phyloP scores from a whole-genome alignment of 2,797 vertebrate genomes.

The Falco cherrug region DNA sequence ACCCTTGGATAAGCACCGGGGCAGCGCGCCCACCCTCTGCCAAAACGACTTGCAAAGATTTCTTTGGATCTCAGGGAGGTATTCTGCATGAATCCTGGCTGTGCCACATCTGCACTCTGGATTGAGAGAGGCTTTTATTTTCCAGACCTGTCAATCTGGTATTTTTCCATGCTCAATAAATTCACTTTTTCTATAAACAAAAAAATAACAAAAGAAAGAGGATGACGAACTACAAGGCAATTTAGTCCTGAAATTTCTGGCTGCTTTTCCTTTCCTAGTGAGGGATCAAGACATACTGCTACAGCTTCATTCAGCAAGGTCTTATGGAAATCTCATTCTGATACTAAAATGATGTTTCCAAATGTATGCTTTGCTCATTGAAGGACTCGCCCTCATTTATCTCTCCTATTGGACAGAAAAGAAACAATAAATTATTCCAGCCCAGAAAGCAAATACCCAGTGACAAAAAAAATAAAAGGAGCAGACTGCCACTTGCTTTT shows the following conservation, averaged over 20 bases:
- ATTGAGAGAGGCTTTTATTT: conserved; percentile 42
- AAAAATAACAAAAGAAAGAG: conserved; percentile 53
- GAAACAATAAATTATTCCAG: conserved; percentile 53
- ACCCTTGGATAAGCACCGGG: background rate
- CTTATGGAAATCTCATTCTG: conserved; percentile 72
- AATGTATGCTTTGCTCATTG: conserved; percentile 45
- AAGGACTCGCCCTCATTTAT: conserved; percentile 57
- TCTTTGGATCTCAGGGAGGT: conserved; percentile 1
- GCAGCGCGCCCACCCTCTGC: background rate
- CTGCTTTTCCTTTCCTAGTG: conserved; percentile 26
- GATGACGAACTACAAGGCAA: conserved; percentile 13
- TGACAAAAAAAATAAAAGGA: conserved; percentile 16
- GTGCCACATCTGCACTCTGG: conserved; percentile 4
- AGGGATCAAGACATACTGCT: conserved; percentile 47
- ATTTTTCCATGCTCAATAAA: conserved; percentile 46
- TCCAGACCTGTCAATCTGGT: conserved; percentile 43
- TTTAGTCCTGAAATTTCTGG: conserved; percentile 39
- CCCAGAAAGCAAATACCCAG: conserved; percentile 32
- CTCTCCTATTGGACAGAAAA: conserved; percentile 46
- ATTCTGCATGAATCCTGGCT: conserved; percentile 8
- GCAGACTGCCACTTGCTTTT: conserved; percentile 26
- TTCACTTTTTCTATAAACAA: conserved; percentile 42
- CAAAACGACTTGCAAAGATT: background rate
- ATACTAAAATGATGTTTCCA: conserved; percentile 67
- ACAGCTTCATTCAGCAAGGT: conserved; percentile 60